Evolutionary conservation across 2,113 vertebrate genomes (phyloP), one percentile per base, ranked within the genome.

Genomic region (Anser brachyrhynchus): DNA sequence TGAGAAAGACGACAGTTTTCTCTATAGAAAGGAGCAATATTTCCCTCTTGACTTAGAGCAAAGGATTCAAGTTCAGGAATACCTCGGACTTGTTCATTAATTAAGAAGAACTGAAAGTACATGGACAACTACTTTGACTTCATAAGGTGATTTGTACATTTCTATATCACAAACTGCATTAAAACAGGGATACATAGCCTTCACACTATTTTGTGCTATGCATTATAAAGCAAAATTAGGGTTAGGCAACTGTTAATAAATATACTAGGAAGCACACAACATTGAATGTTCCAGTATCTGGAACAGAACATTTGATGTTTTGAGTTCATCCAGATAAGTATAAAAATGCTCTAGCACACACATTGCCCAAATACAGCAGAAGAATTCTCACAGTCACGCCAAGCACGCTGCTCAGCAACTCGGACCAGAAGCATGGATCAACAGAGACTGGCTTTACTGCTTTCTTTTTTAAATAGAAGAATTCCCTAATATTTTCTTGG

Each of bases 311-410:
- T 33, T 26, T 39, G 21, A 87, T 73, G 17, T 21, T 89, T 91
- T 58, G 67, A 87, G 35, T 84, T 76, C 76, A 89, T 73, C 78
- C 58, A 89, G 76, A 80, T 70, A 91, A 91, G 55, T 72, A 29
- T 44, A 73, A 92, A 88, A 89, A 72, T 28, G 22, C 16, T 51
- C 29, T 79, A 22, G 54, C 84, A 66, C 77, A 66, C 6, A 0
- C 37, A 62, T 83, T 93, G 87, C 39, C 67, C 81, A 91, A 96
- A 96, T 70, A 93, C n/a, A 95, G 91, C 3, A n/a, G 65, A 89
- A 91, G 71, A 91, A 92, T 89, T 82, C 77, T 89, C 25, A 15
- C 13, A 44, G 67, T 89, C n/a, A 71, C 12, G 22, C 23, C 80
- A 72, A 91, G 80, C 71, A 87, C 51, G 37, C 84, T 87, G 39